Percentiles rank a stretch among this genome's conserved stretches.
Evolutionary conservation across 2,113 vertebrate genomes (phyloP).

Genomic region (Cyprinodon brontotheroides): DNA sequence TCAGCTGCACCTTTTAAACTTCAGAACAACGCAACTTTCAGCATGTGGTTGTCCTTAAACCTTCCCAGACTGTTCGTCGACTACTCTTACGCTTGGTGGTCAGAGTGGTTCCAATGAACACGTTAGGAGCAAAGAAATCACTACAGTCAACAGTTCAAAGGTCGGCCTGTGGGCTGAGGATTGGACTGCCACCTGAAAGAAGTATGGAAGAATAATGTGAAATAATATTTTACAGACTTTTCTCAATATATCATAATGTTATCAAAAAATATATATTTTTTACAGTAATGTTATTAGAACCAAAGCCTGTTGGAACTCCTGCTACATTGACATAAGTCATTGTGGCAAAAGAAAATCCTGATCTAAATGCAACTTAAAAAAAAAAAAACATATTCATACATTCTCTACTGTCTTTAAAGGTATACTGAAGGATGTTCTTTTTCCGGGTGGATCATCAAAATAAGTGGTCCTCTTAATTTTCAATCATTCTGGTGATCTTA

Average conservation of each 20-base stretch:
- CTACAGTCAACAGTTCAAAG: slow-evolving; percentile 38
- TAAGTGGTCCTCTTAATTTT: too few relatives aligned
- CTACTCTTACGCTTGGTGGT: slow-evolving; percentile 11
- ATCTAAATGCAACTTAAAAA: too few relatives aligned
- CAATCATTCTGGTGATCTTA: too few relatives aligned
- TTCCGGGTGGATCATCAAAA: too few relatives aligned
- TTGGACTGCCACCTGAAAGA: slow-evolving; percentile 54
- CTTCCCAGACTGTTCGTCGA: slow-evolving; percentile 21
- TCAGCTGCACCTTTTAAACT: slow-evolving; percentile 17
- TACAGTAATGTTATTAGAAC: too few relatives aligned
- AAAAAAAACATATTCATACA: too few relatives aligned
- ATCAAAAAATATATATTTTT: too few relatives aligned
- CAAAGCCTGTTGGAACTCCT: too few relatives aligned
- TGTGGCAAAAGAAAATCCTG: too few relatives aligned
- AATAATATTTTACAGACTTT: not conserved
- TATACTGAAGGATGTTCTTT: too few relatives aligned
- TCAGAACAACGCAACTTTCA: slow-evolving; percentile 3
- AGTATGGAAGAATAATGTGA: not conserved
- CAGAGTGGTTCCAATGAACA: slow-evolving; percentile 56
- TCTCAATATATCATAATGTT: not conserved
- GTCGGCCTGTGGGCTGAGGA: slow-evolving; percentile 30
- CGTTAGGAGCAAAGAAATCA: slow-evolving; percentile 43
- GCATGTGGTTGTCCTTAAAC: slow-evolving; percentile 27
- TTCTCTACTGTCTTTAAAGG: too few relatives aligned
- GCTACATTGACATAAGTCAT: too few relatives aligned